Evolutionary conservation across 2,888 invertebrate genomes (phyloP), one percentile per base, ranked within the genome.

Genomic region (Acrobasis suavella): DNA sequence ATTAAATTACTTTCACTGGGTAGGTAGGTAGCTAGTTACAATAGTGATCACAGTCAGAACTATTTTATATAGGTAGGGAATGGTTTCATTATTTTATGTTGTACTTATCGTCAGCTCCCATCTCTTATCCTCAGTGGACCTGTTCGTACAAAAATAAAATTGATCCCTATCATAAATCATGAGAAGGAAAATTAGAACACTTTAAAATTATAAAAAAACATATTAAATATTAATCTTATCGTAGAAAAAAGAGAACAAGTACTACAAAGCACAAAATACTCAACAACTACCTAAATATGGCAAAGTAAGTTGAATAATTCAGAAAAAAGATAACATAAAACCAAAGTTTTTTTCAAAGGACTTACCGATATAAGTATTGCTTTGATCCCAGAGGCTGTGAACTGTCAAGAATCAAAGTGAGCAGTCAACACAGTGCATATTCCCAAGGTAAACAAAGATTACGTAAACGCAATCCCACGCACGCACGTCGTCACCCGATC

Each of bases 381-480:
- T 66, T 73, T 68, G 70, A 67, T 67, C 68, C 59, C 63, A 63
- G 66, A 52, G 60, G 54, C 63, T 70, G 66, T 69, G 65, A 68
- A 70, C 74, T 72, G 70, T 71, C 75, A 74, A 74, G 72, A 75
- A 75, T 77, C 80, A 81, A 77, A 70, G 76, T 76, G 73, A 74
- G 75, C 76, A 79, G 78, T 81, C 79, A 79, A 80, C 83, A 82
- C 83, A 81, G 86, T 90, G 89, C 91, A 90, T 88, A 87, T 88
- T 86, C 82, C 89, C 87, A 91, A 91, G 87, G 91, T 91, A 92
- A 92, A 92, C 91, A 92, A 92, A 91, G 86, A 91, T 92, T 91
- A 91, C 90, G 89, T 91, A 90, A 92, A 91, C 83, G 85, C 81
- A 90, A 91, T 89, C 91, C 90, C 89, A 92, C 91, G 91, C 89